These are phyloP conservation scores for Drosophila histrio DNA, from an alignment of 2,888 invertebrate genomes.

Conservation along the genomic window DNA sequence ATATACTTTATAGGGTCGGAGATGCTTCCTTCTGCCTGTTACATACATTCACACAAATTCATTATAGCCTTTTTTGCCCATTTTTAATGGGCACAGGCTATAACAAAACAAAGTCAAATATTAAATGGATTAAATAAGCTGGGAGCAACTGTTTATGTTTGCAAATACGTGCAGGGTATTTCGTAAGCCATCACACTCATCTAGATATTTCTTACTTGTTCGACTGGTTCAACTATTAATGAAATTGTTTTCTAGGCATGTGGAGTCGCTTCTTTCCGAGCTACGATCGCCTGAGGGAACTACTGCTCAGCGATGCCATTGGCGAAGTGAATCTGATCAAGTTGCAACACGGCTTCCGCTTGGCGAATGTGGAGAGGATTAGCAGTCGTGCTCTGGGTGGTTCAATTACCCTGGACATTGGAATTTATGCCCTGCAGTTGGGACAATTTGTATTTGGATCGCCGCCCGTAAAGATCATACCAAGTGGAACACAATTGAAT, in stretches of 20 bases:
- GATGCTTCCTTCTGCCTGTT: too few species aligned
- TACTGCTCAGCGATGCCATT: constrained; percentile 87
- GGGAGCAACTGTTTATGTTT: too few species aligned
- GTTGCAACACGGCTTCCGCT: constrained; percentile 61
- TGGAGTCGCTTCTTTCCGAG: constrained; percentile 94
- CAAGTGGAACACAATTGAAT: constrained; percentile 88
- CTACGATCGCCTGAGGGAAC: constrained; percentile 88
- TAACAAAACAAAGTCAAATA: too few species aligned
- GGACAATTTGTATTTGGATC: constrained; percentile 89
- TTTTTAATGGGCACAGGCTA: too few species aligned
- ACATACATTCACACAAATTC: too few species aligned
- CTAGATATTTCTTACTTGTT: not conserved
- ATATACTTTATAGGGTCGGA: too few species aligned
- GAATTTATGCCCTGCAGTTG: constrained; percentile 90
- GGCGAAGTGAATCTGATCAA: constrained; percentile 89
- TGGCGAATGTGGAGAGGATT: constrained; percentile 55
- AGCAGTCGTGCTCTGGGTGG: constrained; percentile 90
- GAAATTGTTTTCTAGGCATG: constrained; percentile 83
- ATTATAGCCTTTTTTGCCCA: too few species aligned
- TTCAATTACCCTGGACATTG: constrained; percentile 90
- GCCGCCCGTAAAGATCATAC: constrained; percentile 88
- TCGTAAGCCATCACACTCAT: too few species aligned
- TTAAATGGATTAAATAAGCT: too few species aligned
- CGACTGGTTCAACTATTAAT: not conserved
- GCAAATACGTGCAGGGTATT: too few species aligned